A percentile compares a stretch with the other conserved stretches of the same genome.
These are phyloP conservation scores for Spisula solida DNA, from an alignment of 2,888 invertebrate genomes.

Conservation along the genomic window DNA sequence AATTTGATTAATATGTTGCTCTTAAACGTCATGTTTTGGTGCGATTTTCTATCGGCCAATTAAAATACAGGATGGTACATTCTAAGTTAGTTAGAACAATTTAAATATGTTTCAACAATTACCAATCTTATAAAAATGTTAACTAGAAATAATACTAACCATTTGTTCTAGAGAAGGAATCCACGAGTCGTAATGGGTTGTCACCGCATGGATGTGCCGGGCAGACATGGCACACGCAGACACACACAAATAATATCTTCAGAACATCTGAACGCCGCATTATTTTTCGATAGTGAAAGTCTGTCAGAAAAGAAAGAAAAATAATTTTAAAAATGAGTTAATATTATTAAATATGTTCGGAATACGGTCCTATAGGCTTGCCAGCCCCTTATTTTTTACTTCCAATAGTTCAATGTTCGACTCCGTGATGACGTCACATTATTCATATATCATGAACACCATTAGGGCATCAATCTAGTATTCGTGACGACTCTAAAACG, in stretches of 20 bases:
- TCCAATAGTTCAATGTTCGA: background rate
- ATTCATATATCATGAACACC: background rate
- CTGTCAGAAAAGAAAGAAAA: slow-evolving; percentile 9
- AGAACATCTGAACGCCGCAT: slow-evolving; percentile 73
- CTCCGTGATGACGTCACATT: background rate
- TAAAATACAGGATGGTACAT: no score
- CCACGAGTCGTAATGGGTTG: slow-evolving; percentile 74
- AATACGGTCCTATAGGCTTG: background rate
- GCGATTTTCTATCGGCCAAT: no score
- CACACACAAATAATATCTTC: slow-evolving; percentile 75
- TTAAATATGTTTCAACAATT: no score
- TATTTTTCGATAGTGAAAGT: slow-evolving; percentile 72
- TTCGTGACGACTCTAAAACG: no score
- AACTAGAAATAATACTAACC: slow-evolving; percentile 55
- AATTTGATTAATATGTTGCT: no score
- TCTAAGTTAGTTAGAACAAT: no score
- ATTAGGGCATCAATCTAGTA: background rate
- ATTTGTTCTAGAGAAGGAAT: slow-evolving; percentile 64
- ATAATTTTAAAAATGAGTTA: background rate
- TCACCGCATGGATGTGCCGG: slow-evolving; percentile 78
- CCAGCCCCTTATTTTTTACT: background rate
- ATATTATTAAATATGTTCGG: background rate
- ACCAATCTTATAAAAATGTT: no score
- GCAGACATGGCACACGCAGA: slow-evolving; percentile 75
- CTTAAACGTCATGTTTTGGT: no score